These are phyloP conservation scores for Campoletis raptor DNA, from an alignment of 2,888 invertebrate genomes.

Conservation along the genomic window DNA sequence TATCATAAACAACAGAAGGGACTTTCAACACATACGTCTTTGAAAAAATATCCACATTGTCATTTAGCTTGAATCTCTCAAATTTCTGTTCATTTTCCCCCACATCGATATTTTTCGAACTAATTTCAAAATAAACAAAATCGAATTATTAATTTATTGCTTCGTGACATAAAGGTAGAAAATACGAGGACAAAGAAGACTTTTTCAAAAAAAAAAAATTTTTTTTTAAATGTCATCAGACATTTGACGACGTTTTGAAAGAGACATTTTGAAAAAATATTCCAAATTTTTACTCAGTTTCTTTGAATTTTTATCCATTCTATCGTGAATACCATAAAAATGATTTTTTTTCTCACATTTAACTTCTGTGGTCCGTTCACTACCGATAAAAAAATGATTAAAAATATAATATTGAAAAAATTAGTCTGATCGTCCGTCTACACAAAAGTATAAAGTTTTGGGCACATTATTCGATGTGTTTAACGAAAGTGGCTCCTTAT, in stretches of 20 bases:
- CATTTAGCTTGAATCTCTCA: neutral
- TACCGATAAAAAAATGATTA: neutral
- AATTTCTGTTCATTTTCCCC: too few relatives aligned
- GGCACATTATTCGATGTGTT: neutral
- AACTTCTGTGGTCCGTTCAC: neutral
- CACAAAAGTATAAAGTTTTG: neutral
- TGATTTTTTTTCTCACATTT: neutral
- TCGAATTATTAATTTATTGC: too few relatives aligned
- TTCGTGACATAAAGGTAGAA: too few relatives aligned
- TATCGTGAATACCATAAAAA: neutral
- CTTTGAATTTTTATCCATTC: too few relatives aligned
- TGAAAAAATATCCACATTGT: neutral
- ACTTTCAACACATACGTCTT: neutral
- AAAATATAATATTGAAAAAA: neutral
- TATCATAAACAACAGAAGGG: neutral
- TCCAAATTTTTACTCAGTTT: neutral
- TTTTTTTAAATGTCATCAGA: too few relatives aligned
- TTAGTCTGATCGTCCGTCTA: neutral
- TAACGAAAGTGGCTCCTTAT: constrained; percentile 5
- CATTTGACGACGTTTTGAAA: too few relatives aligned
- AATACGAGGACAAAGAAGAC: too few relatives aligned
- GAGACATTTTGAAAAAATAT: neutral
- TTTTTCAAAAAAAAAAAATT: too few relatives aligned
- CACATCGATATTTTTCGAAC: too few relatives aligned
- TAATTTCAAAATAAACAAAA: too few relatives aligned